phyloP scores from a whole-genome alignment of 1,140 invertebrate species.

The Oedothorax gibbosus region DNA sequence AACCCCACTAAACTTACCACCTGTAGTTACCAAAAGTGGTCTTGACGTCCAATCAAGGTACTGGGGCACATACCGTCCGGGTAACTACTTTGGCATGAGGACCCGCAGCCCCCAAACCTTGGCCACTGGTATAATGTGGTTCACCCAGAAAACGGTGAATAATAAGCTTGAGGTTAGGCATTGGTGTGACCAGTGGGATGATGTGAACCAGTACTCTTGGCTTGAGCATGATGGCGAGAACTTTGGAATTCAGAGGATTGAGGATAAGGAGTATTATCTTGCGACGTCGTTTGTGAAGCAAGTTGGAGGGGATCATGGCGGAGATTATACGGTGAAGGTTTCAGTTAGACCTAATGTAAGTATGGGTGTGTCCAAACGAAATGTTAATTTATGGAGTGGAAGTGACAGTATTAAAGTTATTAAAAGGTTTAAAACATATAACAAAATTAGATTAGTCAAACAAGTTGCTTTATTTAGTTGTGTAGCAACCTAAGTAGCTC shows the following conservation, averaged over 20 bases:
- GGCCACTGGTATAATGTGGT: slow-evolving; percentile 97
- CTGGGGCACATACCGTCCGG: slow-evolving; percentile 70
- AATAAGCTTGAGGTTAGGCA: slow-evolving; percentile 74
- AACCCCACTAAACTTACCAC: slow-evolving; percentile 82
- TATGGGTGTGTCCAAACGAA: background rate
- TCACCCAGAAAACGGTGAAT: slow-evolving; percentile 74
- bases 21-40: slow-evolving; percentile 79
- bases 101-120: slow-evolving; percentile 88
- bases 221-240: slow-evolving; percentile 88
- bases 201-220: slow-evolving; percentile 86
- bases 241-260: slow-evolving; percentile 92
- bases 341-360: slow-evolving; percentile 71
- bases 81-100: slow-evolving; percentile 80
- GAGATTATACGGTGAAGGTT: slow-evolving; percentile 93
- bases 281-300: slow-evolving; percentile 91
- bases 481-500: too few relatives aligned
- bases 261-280: slow-evolving; percentile 82
- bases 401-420: too few relatives aligned
- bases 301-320: slow-evolving; percentile 81
- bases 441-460: too few relatives aligned
- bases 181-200: slow-evolving; percentile 93
- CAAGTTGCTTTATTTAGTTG: too few relatives aligned
- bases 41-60: slow-evolving; percentile 82
- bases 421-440: too few relatives aligned
- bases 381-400: too few relatives aligned